Evolutionary conservation across 2,797 vertebrate genomes (phyloP).

Genomic region (Pantherophis alleghaniensis): DNA sequence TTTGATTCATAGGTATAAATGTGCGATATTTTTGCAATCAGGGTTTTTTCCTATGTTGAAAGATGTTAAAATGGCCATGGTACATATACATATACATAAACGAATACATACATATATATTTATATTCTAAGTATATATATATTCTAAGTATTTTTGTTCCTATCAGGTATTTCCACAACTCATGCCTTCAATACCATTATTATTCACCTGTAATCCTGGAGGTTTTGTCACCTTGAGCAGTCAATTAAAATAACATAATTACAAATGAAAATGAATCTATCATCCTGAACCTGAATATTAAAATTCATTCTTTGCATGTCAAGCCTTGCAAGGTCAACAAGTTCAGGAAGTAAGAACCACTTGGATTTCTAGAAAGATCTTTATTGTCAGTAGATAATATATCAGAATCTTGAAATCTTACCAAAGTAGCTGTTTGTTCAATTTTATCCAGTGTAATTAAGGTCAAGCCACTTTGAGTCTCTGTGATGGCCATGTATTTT

Average conservation of each 20-base stretch:
- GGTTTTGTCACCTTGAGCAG: not conserved
- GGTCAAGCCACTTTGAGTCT: not conserved
- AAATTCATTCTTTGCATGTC: not conserved
- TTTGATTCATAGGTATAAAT: no score
- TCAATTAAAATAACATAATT: not conserved
- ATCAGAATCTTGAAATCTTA: not conserved
- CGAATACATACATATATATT: no score
- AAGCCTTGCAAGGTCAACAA: not conserved
- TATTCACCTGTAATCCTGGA: not conserved
- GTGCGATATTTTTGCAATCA: no score
- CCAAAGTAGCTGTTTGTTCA: not conserved
- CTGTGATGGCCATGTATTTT: not conserved
- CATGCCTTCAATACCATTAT: not conserved
- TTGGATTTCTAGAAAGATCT: not conserved
- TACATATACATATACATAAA: no score
- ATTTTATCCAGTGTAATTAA: not conserved
- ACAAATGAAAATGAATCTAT: not conserved
- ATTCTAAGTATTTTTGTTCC: not conserved
- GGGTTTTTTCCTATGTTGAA: no score
- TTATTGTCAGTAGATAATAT: not conserved
- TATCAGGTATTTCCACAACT: not conserved
- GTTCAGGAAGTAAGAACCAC: not conserved
- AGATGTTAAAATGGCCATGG: no score
- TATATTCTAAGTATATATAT: no score
- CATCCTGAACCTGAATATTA: not conserved